Conservation (phyloP, 1,140 invertebrate species). For the Eurytemora carolleeae region DNA sequence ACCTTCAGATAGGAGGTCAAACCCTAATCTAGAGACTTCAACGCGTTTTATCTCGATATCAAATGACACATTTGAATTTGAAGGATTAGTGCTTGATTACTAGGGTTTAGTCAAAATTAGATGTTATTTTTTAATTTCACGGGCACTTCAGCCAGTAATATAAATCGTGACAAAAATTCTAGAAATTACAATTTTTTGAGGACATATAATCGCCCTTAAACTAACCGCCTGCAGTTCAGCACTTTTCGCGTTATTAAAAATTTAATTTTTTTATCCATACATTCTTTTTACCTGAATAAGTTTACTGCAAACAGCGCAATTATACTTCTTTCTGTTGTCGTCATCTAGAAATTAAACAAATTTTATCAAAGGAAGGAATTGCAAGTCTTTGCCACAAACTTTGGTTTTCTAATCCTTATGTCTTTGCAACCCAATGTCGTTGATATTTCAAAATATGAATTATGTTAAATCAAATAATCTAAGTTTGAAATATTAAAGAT, state of each 20-base stretch:
- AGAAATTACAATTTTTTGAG: too few species aligned
- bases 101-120: too few species aligned
- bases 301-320: constrained; percentile 1
- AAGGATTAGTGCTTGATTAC: too few species aligned
- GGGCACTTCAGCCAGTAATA: not conserved
- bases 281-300: not conserved
- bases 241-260: not conserved
- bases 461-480: not conserved
- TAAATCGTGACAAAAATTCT: not conserved
- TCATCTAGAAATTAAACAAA: not conserved
- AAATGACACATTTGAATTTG: too few species aligned
- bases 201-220: too few species aligned
- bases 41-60: too few species aligned
- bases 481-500: not conserved
- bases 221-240: not conserved
- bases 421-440: not conserved
- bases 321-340: not conserved
- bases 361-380: not conserved
- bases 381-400: not conserved
- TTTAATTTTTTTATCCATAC: not conserved
- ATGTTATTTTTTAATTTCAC: not conserved
- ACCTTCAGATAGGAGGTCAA: too few species aligned
- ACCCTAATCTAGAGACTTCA: too few species aligned
- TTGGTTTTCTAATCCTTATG: not conserved
- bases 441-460: not conserved